Percentiles rank a stretch among this genome's conserved stretches.
phyloP scores from a whole-genome alignment of 2,113 vertebrate species.

The Ptychochromis oligacanthus region DNA sequence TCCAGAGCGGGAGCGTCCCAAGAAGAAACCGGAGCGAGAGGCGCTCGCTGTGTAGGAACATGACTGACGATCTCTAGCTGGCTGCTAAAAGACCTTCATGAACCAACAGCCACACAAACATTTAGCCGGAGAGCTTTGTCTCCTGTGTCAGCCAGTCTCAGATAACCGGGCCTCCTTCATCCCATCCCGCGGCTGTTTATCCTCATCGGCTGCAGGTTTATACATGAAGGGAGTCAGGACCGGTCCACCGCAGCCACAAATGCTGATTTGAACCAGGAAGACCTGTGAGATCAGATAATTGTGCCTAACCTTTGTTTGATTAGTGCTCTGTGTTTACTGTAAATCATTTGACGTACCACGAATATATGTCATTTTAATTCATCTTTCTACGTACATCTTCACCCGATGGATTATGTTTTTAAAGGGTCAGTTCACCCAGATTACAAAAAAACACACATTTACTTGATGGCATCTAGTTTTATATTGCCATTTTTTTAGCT shows the following conservation, averaged over 20 bases:
- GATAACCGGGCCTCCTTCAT: constrained; percentile 9
- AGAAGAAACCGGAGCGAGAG: constrained; percentile 73
- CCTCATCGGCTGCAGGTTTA: neutral
- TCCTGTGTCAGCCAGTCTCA: neutral
- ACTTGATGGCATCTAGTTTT: neutral
- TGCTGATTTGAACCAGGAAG: neutral
- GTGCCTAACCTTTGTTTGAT: constrained; percentile 41
- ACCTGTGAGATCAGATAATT: constrained; percentile 20
- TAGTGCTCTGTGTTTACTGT: neutral
- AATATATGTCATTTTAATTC: neutral
- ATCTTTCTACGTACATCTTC: neutral
- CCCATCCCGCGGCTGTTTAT: neutral
- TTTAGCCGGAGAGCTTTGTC: neutral
- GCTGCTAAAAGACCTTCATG: neutral
- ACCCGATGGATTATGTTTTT: rapidly evolving
- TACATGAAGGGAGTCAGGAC: neutral
- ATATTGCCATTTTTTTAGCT: neutral
- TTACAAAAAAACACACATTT: neutral
- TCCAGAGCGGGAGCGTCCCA: constrained; percentile 72
- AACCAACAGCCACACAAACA: neutral
- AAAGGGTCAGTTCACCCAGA: constrained; percentile 8
- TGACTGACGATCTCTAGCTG: neutral
- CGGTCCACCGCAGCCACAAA: neutral
- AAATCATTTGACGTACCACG: neutral
- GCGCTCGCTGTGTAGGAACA: constrained; percentile 71